These are phyloP conservation scores for Pasiphila rectangulata DNA, from an alignment of 2,888 invertebrate species.

Conservation along the genomic window DNA sequence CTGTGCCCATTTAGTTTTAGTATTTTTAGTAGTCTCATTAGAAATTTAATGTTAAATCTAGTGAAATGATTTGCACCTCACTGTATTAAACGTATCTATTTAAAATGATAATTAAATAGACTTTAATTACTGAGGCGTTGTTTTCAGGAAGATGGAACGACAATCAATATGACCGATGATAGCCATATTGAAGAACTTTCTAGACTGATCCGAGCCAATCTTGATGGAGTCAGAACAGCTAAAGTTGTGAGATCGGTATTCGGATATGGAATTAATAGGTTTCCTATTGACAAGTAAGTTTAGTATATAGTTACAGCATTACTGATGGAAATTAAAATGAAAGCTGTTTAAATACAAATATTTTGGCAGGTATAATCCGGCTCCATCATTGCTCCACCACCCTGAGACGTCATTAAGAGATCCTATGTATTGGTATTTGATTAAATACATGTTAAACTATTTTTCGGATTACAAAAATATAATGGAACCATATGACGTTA, in stretches of 20 bases:
- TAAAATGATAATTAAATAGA: no score
- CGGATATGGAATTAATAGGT: slow-evolving; percentile 59
- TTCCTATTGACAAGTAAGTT: slow-evolving; percentile 52
- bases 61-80: no score
- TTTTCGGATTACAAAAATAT: slow-evolving; percentile 54
- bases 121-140: neutral
- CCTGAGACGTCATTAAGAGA: slow-evolving; percentile 68
- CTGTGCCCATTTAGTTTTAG: no score
- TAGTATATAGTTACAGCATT: neutral
- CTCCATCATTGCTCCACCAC: slow-evolving; percentile 65
- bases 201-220: slow-evolving; percentile 63
- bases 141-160: slow-evolving; percentile 59
- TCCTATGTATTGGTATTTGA: slow-evolving; percentile 61
- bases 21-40: no score
- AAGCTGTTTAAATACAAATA: neutral
- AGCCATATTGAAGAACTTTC: slow-evolving; percentile 60
- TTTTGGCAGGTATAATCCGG: slow-evolving; percentile 59
- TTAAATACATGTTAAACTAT: slow-evolving; percentile 55
- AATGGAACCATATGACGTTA: slow-evolving; percentile 52
- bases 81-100: no score
- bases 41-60: no score
- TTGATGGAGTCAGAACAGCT: slow-evolving; percentile 55
- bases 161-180: slow-evolving; percentile 56
- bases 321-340: neutral
- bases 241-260: slow-evolving; percentile 59